Percentiles rank a stretch among this genome's conserved stretches.
phyloP scores from a whole-genome alignment of 2,888 invertebrate species.

The Onthophagus sagittarius region DNA sequence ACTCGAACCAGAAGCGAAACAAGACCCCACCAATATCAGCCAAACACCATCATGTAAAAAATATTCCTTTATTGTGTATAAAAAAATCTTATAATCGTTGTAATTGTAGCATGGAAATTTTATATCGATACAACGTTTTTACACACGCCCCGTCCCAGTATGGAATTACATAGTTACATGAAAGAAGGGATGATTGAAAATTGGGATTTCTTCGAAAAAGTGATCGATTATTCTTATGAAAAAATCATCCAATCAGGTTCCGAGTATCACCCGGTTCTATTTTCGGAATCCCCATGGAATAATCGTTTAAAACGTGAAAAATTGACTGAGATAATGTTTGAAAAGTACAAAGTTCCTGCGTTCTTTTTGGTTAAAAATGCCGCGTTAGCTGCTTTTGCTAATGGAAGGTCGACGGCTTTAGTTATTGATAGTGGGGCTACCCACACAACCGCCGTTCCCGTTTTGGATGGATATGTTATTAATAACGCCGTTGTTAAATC shows the following conservation, averaged over 20 bases:
- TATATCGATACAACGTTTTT: slow-evolving; percentile 93
- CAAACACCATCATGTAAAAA: slow-evolving; percentile 35
- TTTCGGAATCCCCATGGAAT: slow-evolving; percentile 98
- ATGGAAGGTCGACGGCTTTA: slow-evolving; percentile 81
- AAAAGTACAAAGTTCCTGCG: slow-evolving; percentile 97
- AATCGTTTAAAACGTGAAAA: slow-evolving; percentile 88
- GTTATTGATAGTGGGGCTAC: slow-evolving; percentile 92
- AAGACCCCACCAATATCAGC: slow-evolving; percentile 55
- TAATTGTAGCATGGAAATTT: slow-evolving; percentile 57
- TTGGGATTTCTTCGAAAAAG: slow-evolving; percentile 98
- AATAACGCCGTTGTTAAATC: slow-evolving; percentile 94
- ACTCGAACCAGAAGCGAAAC: slow-evolving; percentile 71
- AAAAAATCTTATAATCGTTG: background rate
- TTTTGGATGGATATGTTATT: slow-evolving; percentile 88
- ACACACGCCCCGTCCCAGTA: slow-evolving; percentile 81
- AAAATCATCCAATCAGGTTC: slow-evolving; percentile 93
- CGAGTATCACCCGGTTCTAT: slow-evolving; percentile 92
- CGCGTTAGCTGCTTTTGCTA: slow-evolving; percentile 95
- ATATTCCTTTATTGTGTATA: background rate
- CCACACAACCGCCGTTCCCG: slow-evolving; percentile 97
- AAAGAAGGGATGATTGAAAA: slow-evolving; percentile 99
- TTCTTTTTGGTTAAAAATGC: slow-evolving; percentile 98
- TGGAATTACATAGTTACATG: slow-evolving; percentile 91
- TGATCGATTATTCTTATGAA: slow-evolving; percentile 89
- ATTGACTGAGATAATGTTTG: slow-evolving; percentile 95